Evolutionary conservation across 1,140 invertebrate genomes (phyloP).

Genomic region (Drosophila sturtevanti): DNA sequence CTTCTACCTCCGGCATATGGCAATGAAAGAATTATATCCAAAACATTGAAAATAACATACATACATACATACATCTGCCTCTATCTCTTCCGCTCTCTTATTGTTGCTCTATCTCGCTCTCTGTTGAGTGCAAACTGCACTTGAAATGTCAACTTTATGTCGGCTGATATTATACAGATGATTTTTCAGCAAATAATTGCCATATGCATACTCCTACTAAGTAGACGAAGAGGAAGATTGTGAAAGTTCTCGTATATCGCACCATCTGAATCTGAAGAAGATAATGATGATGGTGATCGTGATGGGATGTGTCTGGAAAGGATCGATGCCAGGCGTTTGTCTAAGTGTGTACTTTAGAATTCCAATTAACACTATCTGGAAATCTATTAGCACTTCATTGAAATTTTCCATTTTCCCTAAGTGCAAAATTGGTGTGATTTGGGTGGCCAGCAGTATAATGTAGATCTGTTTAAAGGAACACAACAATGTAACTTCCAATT

Average conservation of each 20-base stretch:
- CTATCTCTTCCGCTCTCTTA: not conserved
- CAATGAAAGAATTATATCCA: constrained; percentile 76
- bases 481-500: not conserved
- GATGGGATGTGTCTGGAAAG: constrained; percentile 17
- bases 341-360: constrained; percentile 52
- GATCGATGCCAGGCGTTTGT: constrained; percentile 16
- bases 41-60: constrained; percentile 62
- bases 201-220: constrained; percentile 12
- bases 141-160: constrained; percentile 79
- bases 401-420: constrained; percentile 29
- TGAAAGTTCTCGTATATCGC: constrained; percentile 43
- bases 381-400: constrained; percentile 51
- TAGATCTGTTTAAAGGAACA: not conserved
- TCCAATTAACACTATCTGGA: constrained; percentile 59
- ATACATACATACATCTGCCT: not conserved
- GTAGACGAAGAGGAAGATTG: constrained; percentile 11
- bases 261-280: constrained; percentile 4
- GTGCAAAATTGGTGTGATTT: constrained; percentile 29
- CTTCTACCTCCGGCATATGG: constrained; percentile 44
- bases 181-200: constrained; percentile 59
- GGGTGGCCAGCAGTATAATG: constrained; percentile 20
- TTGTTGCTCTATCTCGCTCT: constrained; percentile 18
- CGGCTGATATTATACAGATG: constrained; percentile 69
- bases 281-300: constrained; percentile 17
- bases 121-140: constrained; percentile 61